Percentiles rank a stretch among this genome's conserved stretches.
phyloP scores from a whole-genome alignment of 2,113 vertebrate genomes.

The Ovibos moschatus region DNA sequence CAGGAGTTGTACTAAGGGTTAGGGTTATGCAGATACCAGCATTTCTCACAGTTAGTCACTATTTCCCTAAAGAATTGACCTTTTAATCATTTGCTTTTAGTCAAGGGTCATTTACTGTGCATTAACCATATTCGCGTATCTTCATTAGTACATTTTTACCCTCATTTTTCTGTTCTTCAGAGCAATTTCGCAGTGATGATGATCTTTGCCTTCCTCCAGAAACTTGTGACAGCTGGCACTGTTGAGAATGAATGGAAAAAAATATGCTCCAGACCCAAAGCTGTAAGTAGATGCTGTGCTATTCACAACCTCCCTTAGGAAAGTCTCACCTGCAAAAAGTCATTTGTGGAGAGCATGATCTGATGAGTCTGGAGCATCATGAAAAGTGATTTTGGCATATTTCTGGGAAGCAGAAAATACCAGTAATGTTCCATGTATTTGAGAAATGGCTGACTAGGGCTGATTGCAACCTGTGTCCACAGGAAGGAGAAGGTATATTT shows the following conservation, averaged over 20 bases:
- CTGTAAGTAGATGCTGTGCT: slow-evolving; percentile 39
- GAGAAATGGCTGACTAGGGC: background rate
- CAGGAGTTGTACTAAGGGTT: background rate
- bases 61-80: background rate
- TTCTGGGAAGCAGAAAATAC: background rate
- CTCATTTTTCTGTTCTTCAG: slow-evolving; percentile 19
- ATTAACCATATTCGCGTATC: accelerated
- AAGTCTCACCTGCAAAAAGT: background rate
- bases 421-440: background rate
- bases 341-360: background rate
- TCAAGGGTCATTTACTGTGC: background rate
- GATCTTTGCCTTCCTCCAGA: slow-evolving; percentile 66
- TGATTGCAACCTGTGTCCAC: background rate
- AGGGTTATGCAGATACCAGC: background rate
- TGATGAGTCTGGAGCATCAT: background rate
- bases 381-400: background rate
- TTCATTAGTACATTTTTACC: background rate
- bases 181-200: slow-evolving; percentile 63
- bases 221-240: slow-evolving; percentile 59
- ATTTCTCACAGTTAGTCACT: background rate
- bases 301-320: background rate
- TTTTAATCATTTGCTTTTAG: background rate
- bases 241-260: slow-evolving; percentile 69
- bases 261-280: slow-evolving; percentile 53
- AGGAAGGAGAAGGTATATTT: background rate